Base-by-base conservation (phyloP, 2,113 vertebrate genomes). In the Megaceryle torquata region DNA sequence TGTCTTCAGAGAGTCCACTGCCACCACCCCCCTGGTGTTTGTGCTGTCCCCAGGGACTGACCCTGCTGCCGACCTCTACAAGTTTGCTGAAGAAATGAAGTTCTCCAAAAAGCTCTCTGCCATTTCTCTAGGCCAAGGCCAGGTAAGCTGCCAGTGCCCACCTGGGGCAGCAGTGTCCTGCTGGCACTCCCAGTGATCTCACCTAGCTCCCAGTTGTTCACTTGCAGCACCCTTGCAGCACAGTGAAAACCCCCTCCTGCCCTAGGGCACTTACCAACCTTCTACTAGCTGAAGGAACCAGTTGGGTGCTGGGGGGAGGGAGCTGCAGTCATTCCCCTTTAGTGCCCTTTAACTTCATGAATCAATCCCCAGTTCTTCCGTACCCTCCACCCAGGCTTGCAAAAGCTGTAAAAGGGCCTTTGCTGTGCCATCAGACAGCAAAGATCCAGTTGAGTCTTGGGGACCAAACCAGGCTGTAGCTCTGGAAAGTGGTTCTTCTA, bases 61-160 rank as follows among this genome's bases (percentile, higher is more conserved):
- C 95, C 99, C 99, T 0, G 98, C 99, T 41, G 98, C 98, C 0
- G 98, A 99, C 94, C 98, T 99, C 67, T 99, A 99, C 97, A 99
- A 98, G 89, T 99, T 99, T 97, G 98, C 99, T 26, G 99, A 99
- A 89, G 97, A 98, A 95, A 99, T 99, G 98, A 98, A 98, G 85
- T 99, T 99, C 96, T 98, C 99, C 51, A 98, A 98, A 71, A 99
- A 99, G 92, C 97, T 99, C 43, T 97, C 95, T 33, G 98, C 98
- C 92, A 99, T 99, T 96, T 99, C 99, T 54, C 97, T 99, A 51
- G 99, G 99, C 25, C 99, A 99, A 92, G 99, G 99, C 57, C 99
- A 99, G 98, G 99, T 99, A 72, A 96, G 67, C 51, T 87, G 51
- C 63, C 2, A 3, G 35, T 89, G 70, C 31, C 22, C 3, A 35